Base-by-base conservation (phyloP, 2,113 vertebrate species). In the Anguilla rostrata region DNA sequence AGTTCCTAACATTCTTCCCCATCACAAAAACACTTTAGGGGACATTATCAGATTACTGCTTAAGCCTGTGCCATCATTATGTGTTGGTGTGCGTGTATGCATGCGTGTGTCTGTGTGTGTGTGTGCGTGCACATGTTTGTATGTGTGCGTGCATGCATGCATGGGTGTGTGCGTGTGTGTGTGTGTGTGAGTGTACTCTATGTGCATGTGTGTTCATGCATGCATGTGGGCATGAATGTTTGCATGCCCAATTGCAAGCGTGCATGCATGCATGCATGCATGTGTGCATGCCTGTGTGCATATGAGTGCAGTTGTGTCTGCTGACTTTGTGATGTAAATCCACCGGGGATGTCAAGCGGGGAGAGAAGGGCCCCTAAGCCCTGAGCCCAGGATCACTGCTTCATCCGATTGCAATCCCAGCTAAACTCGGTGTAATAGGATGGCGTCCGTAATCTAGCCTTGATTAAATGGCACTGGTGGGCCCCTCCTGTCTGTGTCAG, bases 21-120 rank as follows among this genome's bases (percentile, higher is more conserved):
- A n/a, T 49, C 40, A 26, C 41, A n/a, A 29, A 71, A 39, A 9
- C 1, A n/a, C 41, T 14, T 9, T 49, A 14, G 12, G 11, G 11
- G 49, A 53, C 12, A 53, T 53, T 46, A 46, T 46, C 5, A 46
- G 1, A 46, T 46, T 11, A 12, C 7, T 53, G 8, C 12, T 53
- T 14, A 53, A 53, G 49, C 49, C 49, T 14, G 12, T 53, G 49
- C 49, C 49, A 53, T 53, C 49, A 53, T 53, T 53, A 53, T 53
- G 0, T 53, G 7, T 9, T 53, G 49, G 7, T 53, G 18, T 8
- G 40, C 83, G 56, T 71, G 34, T 60, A 86, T 83, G 83, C 87
- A 85, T 86, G 79, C 85, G 79, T 85, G 20, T 83, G 71, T 87
- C 82, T 85, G 41, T 85, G 26, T 83, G 85, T 57, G 49, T 20